These are phyloP conservation scores for Caenorhabditis japonica DNA, from an alignment of 2,888 invertebrate species.

Conservation along the genomic window DNA sequence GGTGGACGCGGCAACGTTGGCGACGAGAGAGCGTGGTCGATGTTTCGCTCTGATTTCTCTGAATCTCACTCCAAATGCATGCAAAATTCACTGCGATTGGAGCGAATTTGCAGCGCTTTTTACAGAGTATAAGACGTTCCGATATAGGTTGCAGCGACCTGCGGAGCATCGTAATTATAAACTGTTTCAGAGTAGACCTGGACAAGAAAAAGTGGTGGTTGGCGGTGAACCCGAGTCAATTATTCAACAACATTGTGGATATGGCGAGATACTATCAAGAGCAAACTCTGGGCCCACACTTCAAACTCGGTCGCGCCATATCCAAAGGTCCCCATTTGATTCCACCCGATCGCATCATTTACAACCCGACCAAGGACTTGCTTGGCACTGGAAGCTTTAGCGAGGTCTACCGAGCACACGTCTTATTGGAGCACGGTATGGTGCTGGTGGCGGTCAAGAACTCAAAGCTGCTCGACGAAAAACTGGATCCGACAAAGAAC, in stretches of 20 bases:
- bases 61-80: no score
- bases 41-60: no score
- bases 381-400: slow-evolving; percentile 45
- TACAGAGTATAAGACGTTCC: no score
- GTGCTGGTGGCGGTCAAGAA: slow-evolving; percentile 18
- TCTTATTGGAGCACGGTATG: slow-evolving; percentile 24
- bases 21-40: no score
- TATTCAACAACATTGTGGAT: no score
- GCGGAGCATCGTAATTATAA: no score
- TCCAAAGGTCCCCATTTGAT: slow-evolving; percentile 43
- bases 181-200: slow-evolving; percentile 6
- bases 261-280: slow-evolving; percentile 6
- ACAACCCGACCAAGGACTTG: slow-evolving; percentile 35
- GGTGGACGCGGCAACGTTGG: no score
- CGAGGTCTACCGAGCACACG: slow-evolving; percentile 26
- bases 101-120: no score
- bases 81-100: no score
- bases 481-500: slow-evolving; percentile 12
- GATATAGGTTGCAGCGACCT: no score
- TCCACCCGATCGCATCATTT: slow-evolving; percentile 57
- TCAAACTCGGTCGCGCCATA: slow-evolving; percentile 10
- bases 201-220: slow-evolving; percentile 4
- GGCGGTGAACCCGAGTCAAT: no score
- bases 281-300: slow-evolving; percentile 43
- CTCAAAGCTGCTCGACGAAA: slow-evolving; percentile 11